Conservation (phyloP, 2,113 vertebrate genomes). For the Toxotes jaculatrix region DNA sequence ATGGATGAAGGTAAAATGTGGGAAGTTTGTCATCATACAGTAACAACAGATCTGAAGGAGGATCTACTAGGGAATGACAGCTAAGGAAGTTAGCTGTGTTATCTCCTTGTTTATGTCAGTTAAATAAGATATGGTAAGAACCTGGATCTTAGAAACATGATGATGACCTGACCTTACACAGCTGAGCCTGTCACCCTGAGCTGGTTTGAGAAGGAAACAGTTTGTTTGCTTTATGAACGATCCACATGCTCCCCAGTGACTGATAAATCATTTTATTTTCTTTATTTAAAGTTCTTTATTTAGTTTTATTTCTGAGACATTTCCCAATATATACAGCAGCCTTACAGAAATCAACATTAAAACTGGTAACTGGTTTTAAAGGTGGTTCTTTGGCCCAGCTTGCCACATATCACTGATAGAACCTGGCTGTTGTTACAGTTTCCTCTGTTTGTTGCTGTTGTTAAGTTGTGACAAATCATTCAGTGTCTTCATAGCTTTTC, state of each 20-base stretch:
- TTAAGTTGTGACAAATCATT: conserved; percentile 37
- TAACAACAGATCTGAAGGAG: background rate
- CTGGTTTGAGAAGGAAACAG: background rate
- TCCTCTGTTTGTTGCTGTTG: background rate
- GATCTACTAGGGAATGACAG: background rate
- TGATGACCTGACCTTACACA: background rate
- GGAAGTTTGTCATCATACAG: background rate
- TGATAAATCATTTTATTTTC: background rate
- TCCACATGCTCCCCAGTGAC: background rate
- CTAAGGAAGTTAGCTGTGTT: background rate
- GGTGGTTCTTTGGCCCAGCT: too few species aligned
- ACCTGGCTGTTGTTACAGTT: background rate
- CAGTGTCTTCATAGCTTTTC: background rate
- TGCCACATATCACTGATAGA: background rate
- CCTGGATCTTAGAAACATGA: too few species aligned
- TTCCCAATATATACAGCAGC: background rate
- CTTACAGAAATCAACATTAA: too few species aligned
- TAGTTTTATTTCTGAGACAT: background rate
- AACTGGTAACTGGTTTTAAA: too few species aligned
- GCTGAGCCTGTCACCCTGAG: background rate
- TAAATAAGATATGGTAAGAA: background rate
- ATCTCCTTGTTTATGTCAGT: background rate
- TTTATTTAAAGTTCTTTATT: background rate
- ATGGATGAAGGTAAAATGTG: background rate
- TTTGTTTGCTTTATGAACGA: background rate